These are phyloP conservation scores for Amphiprion ocellaris DNA, from an alignment of 2,113 vertebrate genomes.

Conservation along the genomic window DNA sequence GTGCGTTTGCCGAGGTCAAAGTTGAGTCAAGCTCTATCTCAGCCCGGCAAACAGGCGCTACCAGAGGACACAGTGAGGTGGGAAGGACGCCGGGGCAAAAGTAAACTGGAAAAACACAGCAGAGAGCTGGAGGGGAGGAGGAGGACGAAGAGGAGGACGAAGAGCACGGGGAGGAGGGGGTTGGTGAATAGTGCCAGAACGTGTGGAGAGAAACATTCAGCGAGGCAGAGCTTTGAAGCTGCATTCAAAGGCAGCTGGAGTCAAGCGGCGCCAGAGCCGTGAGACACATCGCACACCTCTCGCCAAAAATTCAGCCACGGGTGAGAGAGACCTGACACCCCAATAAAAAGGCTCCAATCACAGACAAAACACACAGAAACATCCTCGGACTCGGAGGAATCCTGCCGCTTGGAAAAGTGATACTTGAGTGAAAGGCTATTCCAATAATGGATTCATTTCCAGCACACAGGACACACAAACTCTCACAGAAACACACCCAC, in stretches of 20 bases:
- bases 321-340: conserved; percentile 58
- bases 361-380: conserved; percentile 50
- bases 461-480: conserved; percentile 50
- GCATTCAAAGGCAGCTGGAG: conserved; percentile 83
- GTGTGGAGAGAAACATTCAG: conserved; percentile 71
- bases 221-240: conserved; percentile 80
- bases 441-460: conserved; percentile 70
- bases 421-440: conserved; percentile 69
- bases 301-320: conserved; percentile 66
- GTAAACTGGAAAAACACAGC: conserved; percentile 50
- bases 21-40: conserved; percentile 53
- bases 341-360: conserved; percentile 51
- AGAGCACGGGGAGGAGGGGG: conserved; percentile 9
- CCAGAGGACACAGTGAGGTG: conserved; percentile 60
- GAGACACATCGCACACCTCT: conserved; percentile 69
- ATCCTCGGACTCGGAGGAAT: conserved; percentile 40
- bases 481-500: conserved; percentile 23
- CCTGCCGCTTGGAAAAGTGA: conserved; percentile 52
- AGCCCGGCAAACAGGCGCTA: conserved; percentile 37
- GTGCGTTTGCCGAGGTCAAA: conserved; percentile 62
- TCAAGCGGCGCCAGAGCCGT: conserved; percentile 74
- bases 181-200: conserved; percentile 65
- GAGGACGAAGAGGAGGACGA: conserved; percentile 15
- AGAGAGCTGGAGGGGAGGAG: conserved; percentile 55
- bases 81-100: conserved; percentile 55